Evolutionary conservation across 2,797 vertebrate genomes (phyloP).

Genomic region (Melopsittacus undulatus): DNA sequence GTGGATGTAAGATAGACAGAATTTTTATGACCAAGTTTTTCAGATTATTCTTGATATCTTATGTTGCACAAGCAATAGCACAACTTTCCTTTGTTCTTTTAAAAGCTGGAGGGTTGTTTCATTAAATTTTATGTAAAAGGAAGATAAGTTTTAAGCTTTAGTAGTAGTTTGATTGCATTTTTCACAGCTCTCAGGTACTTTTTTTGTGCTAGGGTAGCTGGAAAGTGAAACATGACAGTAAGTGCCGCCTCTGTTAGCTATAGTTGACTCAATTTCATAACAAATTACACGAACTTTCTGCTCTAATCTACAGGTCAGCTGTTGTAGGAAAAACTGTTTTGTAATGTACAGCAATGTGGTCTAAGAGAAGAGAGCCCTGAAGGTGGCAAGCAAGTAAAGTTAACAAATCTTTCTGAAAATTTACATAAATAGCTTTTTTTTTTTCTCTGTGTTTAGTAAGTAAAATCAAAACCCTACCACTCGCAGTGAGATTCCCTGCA

Average conservation of each 20-base stretch:
- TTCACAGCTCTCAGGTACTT: neutral
- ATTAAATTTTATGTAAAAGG: neutral
- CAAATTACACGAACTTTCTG: neutral
- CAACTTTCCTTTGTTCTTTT: neutral
- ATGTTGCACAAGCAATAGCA: neutral
- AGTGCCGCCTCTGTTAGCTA: neutral
- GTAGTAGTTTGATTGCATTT: neutral
- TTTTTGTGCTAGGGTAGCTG: neutral
- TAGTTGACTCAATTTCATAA: neutral
- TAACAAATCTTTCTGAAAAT: neutral
- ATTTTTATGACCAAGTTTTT: neutral
- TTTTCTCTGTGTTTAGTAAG: neutral
- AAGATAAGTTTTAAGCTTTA: neutral
- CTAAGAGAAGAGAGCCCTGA: neutral
- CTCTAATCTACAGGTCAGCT: neutral
- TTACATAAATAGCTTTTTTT: neutral
- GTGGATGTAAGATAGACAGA: neutral
- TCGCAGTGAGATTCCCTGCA: neutral
- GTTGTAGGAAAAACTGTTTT: neutral
- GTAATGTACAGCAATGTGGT: neutral
- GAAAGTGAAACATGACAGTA: neutral
- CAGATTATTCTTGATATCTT: neutral
- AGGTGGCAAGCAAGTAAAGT: neutral
- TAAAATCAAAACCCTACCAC: neutral
- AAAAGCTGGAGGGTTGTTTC: neutral